phyloP scores from a whole-genome alignment of 2,113 vertebrate genomes.

The Sisor rabdophorus region DNA sequence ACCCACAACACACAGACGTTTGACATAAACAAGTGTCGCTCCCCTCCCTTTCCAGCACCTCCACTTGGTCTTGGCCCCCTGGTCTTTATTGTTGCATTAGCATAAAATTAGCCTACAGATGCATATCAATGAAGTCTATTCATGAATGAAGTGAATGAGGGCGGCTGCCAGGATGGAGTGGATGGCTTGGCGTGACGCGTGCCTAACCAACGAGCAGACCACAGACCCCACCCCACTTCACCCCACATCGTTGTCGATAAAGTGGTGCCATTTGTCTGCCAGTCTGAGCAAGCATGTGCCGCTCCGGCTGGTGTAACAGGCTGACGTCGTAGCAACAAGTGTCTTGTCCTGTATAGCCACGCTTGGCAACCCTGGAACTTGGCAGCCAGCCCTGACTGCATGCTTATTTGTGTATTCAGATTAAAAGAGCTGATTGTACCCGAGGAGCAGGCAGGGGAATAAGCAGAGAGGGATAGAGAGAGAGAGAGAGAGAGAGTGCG shows the following conservation, averaged over 20 bases:
- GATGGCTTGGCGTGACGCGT: conserved; percentile 42
- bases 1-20: conserved; percentile 12
- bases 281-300: conserved; percentile 54
- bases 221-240: conserved; percentile 7
- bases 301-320: conserved; percentile 66
- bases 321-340: conserved; percentile 72
- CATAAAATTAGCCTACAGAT: conserved; percentile 66
- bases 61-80: conserved; percentile 41
- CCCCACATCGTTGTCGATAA: conserved; percentile 47
- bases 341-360: conserved; percentile 67
- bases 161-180: conserved; percentile 57
- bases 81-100: conserved; percentile 58
- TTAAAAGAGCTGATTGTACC: conserved; percentile 74
- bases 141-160: conserved; percentile 61
- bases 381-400: conserved; percentile 68
- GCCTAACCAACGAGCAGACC: conserved; percentile 45
- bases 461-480: not conserved
- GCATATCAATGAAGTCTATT: conserved; percentile 64
- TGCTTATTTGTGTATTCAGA: conserved; percentile 65
- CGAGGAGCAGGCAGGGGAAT: conserved; percentile 56
- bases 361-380: conserved; percentile 69
- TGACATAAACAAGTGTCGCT: conserved; percentile 29
- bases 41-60: not conserved
- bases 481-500: not conserved
- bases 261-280: conserved; percentile 57